Evolutionary conservation across 2,888 invertebrate genomes (phyloP).

Genomic region (Atherix ibis): DNA sequence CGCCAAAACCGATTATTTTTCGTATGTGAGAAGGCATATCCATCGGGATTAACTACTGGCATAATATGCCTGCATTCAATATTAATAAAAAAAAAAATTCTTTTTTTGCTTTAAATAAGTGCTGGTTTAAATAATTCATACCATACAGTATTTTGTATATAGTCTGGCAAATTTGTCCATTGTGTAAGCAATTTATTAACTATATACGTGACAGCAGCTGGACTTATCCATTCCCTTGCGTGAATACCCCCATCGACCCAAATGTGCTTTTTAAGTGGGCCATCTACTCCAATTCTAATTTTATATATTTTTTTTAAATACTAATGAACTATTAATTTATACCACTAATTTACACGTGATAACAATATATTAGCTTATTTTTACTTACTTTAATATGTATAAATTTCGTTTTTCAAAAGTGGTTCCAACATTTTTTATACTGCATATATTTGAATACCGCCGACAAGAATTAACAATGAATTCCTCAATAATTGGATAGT

Average conservation of each 20-base stretch:
- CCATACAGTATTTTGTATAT: conserved; percentile 66
- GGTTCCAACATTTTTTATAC: too few species aligned
- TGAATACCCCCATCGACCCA: conserved; percentile 73
- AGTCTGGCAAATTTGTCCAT: conserved; percentile 43
- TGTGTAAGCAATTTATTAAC: conserved; percentile 52
- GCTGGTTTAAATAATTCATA: conserved; percentile 20
- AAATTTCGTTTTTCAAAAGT: too few species aligned
- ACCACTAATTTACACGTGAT: too few species aligned
- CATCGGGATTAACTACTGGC: neutral
- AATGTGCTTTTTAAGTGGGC: too few species aligned
- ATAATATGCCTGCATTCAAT: neutral
- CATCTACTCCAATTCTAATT: too few species aligned
- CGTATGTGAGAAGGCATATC: neutral
- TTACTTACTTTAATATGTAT: too few species aligned
- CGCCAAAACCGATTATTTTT: conserved; percentile 15
- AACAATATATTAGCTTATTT: too few species aligned
- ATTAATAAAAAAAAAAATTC: neutral
- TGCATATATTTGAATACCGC: too few species aligned
- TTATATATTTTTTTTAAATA: too few species aligned
- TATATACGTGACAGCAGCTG: conserved; percentile 61
- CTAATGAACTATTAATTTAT: too few species aligned
- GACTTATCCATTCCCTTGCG: conserved; percentile 79
- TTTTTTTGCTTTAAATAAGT: neutral
- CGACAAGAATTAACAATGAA: too few species aligned
- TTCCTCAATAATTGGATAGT: too few species aligned